Percentiles rank a stretch among this genome's conserved stretches.
Conservation (phyloP, 1,140 invertebrate genomes). For the Meloidogyne exigua region DNA sequence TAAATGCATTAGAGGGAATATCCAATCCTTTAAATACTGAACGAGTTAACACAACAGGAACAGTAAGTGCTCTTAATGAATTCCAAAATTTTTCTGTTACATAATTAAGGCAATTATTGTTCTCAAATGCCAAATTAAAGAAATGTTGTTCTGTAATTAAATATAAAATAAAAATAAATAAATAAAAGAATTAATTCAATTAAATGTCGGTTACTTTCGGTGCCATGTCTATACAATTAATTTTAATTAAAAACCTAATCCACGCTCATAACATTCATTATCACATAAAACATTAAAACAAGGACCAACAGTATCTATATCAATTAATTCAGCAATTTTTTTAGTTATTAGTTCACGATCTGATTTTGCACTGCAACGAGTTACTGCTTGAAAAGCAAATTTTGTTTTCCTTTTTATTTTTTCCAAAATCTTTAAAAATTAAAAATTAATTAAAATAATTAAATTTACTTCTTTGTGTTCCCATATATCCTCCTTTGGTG, state of each 20-base stretch:
- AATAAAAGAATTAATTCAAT: no score
- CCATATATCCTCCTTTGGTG: conserved; percentile 2
- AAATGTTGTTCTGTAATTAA: conserved; percentile 34
- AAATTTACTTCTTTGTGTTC: background rate
- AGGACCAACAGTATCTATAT: background rate
- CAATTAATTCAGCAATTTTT: background rate
- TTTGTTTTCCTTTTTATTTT: conserved; percentile 6
- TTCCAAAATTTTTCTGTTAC: conserved; percentile 63
- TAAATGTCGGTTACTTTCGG: no score
- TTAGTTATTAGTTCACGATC: background rate
- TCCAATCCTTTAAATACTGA: conserved; percentile 1
- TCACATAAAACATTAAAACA: background rate
- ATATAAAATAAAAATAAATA: background rate
- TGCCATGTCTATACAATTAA: no score
- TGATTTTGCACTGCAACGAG: background rate
- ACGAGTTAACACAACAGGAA: conserved; percentile 17
- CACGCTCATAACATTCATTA: background rate
- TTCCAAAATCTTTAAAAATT: background rate
- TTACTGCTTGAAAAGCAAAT: conserved; percentile 7
- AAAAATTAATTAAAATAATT: background rate
- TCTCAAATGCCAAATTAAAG: conserved; percentile 63
- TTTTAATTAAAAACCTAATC: background rate
- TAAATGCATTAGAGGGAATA: conserved; percentile 18
- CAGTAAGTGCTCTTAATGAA: background rate
- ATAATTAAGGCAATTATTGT: conserved; percentile 62